These are phyloP conservation scores for Lasioglossum malachurum DNA, from an alignment of 2,888 invertebrate genomes.

Conservation along the genomic window DNA sequence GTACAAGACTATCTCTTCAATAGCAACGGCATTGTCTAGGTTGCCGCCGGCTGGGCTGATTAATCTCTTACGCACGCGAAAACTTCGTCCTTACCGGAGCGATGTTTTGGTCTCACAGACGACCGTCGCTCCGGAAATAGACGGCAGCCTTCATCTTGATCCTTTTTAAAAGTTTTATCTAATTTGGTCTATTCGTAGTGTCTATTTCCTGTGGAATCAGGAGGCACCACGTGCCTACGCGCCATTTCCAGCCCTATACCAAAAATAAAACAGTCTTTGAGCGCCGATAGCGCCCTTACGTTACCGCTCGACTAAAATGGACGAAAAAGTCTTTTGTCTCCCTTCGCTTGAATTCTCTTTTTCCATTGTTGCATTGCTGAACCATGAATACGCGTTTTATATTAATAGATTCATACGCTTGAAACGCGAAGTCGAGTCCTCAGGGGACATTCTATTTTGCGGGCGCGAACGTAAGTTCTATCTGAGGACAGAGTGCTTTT, in stretches of 20 bases:
- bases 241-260: constrained; percentile 58
- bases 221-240: constrained; percentile 48
- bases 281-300: constrained; percentile 25
- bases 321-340: background rate
- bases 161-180: constrained; percentile 68
- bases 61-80: constrained; percentile 51
- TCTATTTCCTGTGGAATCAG: constrained; percentile 63
- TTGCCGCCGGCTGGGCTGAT: constrained; percentile 33
- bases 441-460: background rate
- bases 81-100: constrained; percentile 45
- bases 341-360: background rate
- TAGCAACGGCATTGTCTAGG: background rate
- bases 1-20: background rate
- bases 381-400: background rate
- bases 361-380: background rate
- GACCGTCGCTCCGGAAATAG: constrained; percentile 56
- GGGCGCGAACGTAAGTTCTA: background rate
- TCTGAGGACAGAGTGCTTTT: background rate
- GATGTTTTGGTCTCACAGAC: constrained; percentile 44
- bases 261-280: constrained; percentile 58
- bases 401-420: background rate
- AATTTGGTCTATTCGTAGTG: constrained; percentile 63
- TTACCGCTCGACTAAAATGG: constrained; percentile 23
- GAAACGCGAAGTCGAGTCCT: background rate
- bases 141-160: constrained; percentile 59